Evolutionary conservation across 2,113 vertebrate genomes (phyloP), one percentile per base, ranked within the genome.

Genomic region (Percopsis transmontana): DNA sequence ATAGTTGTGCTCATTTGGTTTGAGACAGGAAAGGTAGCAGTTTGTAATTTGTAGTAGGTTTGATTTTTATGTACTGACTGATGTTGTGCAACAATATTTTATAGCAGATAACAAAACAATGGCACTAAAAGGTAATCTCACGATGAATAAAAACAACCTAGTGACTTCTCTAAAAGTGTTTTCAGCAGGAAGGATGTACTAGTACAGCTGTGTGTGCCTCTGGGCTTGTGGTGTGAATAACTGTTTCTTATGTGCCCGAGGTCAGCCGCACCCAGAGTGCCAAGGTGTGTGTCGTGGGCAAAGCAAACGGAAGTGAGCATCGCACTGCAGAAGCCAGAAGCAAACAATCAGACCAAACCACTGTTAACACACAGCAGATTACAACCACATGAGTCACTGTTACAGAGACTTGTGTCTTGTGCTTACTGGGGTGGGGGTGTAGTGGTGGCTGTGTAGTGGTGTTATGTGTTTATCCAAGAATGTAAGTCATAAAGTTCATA

Each of bases 381-480:
- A 62, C 80, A n/a, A 38, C 27, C 2, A 57, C 60, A 68, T 79
- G 74, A 79, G 50, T 87, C 83, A 88, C 21, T 7, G 5, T 33
- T 33, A 33, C 27, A 33, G 27, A 4, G 8, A 6, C 27, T 33
- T 33, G 27, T 33, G n/a, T n/a, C n/a, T n/a, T n/a, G n/a, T 33
- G 5, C 5, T 33, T 33, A 33, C 27, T 33, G 27, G 5, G 27
- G 27, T 33, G 8, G 27, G 27, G 27, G 27, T 33, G 3, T 33
- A 58, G 41, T 14, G 18, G 10, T 40, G 40, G n/a, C 13, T 41
- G 1, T 44, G 33, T 59, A 8, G 18, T 18, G 47, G 12, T 16
- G 47, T 14, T 12, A 45, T 33, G 42, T 45, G 42, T 45, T 9
- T 18, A 33, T 45, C 38, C 23, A 21, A 45, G 20, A 56, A 53